Evolutionary conservation across 2,113 vertebrate genomes (phyloP).

Genomic region (Barbus barbus): DNA sequence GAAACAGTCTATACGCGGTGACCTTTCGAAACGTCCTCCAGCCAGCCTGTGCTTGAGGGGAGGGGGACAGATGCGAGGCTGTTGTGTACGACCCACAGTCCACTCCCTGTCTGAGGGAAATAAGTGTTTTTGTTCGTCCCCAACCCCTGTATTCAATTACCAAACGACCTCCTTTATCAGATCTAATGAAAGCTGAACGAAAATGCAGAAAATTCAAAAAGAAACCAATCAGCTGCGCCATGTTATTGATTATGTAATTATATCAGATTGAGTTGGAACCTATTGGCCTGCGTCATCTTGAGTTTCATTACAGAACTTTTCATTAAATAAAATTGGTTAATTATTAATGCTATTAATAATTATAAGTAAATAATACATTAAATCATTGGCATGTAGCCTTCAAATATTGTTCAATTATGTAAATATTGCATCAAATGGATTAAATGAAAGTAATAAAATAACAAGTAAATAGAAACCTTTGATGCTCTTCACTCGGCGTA

Average conservation of each 20-base stretch:
- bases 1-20: conserved; percentile 58
- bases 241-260: not conserved
- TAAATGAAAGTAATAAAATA: no score
- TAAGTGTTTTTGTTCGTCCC: not conserved
- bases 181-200: not conserved
- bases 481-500: no score
- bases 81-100: not conserved
- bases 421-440: not conserved
- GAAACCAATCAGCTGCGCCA: no score
- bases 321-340: no score
- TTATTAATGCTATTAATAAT: no score
- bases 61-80: not conserved
- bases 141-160: conserved; percentile 16
- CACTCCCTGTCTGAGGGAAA: not conserved
- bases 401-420: not conserved
- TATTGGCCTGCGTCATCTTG: no score
- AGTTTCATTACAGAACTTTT: no score
- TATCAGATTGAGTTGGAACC: no score
- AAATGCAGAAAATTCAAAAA: not conserved
- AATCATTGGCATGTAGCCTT: not conserved
- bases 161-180: conserved; percentile 9
- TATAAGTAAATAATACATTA: not conserved
- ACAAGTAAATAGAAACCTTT: not conserved
- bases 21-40: conserved; percentile 72
- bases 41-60: conserved; percentile 58